Evolutionary conservation across 2,113 vertebrate species (phyloP), one percentile per base, ranked within the genome.

Genomic region (Leptobrachium leishanense): DNA sequence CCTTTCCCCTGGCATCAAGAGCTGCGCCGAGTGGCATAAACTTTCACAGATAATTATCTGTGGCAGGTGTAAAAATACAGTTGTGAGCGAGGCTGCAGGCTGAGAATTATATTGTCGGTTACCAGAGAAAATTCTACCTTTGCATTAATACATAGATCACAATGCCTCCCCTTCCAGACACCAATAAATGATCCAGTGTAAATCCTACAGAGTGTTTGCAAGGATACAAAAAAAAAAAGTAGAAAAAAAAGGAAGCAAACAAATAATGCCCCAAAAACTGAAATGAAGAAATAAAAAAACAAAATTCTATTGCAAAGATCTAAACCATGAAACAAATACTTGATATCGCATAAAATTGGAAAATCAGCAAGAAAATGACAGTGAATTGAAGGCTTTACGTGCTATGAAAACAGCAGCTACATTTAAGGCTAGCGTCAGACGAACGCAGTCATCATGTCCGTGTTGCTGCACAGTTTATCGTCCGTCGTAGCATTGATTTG

Each of bases 11-110:
- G 15, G 50, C 63, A 67, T 79, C 69, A 79, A 72, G 64, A 73
- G 53, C 64, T 73, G 62, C 67, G 46, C 77, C 62, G 12, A 62
- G 42, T 79, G 69, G 44, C 69, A 73, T 72, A 79, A 79, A 79
- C 69, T 41, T 66, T 40, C 42, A 15, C 57, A 73, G 77, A 66
- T 79, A 79, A 72, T 79, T 44, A 79, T 79, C 77, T 72, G 44
- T 41, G 65, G 46, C 62, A 66, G 42, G 43, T 8, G 31, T 43
- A 79, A 64, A 79, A 79, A 72, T 66, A 64, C 75, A 70, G 62
- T 63, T 65, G 39, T 64, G 44, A 79, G 59, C 42, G 42, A 71
- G 76, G 66, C 43, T 59, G 20, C 77, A 79, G 63, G 69, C 69
- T 54, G 77, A 43, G 72, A 79, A 66, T 79, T 54, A 73, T 67